These are phyloP conservation scores for Bombus pascuorum DNA, from an alignment of 1,140 invertebrate genomes.

Conservation along the genomic window DNA sequence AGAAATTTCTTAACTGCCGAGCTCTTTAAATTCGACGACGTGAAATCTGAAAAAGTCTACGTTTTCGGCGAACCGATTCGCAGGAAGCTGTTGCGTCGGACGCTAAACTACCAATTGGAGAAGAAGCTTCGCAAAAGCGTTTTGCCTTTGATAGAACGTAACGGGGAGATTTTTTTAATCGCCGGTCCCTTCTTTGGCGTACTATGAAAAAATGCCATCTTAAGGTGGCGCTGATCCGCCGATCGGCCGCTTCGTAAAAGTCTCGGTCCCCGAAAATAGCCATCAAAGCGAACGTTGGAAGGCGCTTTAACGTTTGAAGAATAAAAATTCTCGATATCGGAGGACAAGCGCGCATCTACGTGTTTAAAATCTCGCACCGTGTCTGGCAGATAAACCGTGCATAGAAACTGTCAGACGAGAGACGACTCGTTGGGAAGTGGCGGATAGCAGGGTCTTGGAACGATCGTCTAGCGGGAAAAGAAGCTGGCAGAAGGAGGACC, in stretches of 20 bases:
- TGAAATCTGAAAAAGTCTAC: too few relatives aligned
- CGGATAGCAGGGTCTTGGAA: too few relatives aligned
- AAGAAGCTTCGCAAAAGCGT: too few relatives aligned
- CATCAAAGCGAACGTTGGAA: too few relatives aligned
- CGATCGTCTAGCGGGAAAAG: background rate
- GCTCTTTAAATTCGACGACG: background rate
- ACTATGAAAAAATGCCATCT: too few relatives aligned
- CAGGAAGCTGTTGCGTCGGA: background rate
- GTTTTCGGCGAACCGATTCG: background rate
- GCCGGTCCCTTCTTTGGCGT: too few relatives aligned
- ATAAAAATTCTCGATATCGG: rapidly evolving
- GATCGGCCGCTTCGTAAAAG: background rate
- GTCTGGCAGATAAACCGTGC: background rate
- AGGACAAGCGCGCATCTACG: too few relatives aligned
- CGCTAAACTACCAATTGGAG: too few relatives aligned
- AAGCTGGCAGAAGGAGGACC: conserved; percentile 21
- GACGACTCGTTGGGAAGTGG: background rate
- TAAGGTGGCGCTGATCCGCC: rapidly evolving
- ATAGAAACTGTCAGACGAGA: background rate
- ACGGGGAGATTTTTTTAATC: rapidly evolving
- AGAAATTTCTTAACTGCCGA: too few relatives aligned
- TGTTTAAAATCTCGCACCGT: background rate
- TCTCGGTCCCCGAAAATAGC: too few relatives aligned
- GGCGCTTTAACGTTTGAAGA: too few relatives aligned
- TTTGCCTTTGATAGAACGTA: too few relatives aligned